Evolutionary conservation across 1,140 invertebrate genomes (phyloP), one percentile per base, ranked within the genome.

Genomic region (Drosophila leontia): DNA sequence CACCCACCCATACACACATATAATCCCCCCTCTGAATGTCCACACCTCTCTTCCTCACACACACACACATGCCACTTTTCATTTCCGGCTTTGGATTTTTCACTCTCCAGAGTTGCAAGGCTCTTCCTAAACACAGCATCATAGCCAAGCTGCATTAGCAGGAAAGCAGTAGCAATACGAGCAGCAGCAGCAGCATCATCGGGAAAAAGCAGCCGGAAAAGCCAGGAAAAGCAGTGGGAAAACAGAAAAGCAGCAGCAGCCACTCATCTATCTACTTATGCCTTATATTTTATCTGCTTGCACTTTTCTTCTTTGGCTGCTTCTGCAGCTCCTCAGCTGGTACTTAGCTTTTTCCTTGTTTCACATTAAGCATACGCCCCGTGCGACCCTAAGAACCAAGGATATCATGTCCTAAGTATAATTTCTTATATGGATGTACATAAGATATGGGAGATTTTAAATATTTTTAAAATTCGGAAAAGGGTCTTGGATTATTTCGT

Each of bases 261-360:
- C 77, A 84, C 81, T 84, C 81, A 84, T 84, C 76, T 77, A 84
- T 84, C 81, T 84, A 84, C 81, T 84, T 84, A 84, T 80, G 81
- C 67, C 78, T 84, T 84, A 84, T 84, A 79, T 83, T 75, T 83
- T 75, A 82, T 83, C 75, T 79, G 57, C 75, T 62, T 45, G 64
- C 80, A 75, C 58, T 72, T 70, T 51, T 67, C 61, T 62, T 23
- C 35, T 45, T 56, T 37, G 67, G 39, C 32, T 61, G 69, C 42
- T 60, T 32, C 62, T 55, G 34, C 57, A 34, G 39, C 60, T 48
- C 19, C 51, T 63, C 41, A 64, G 37, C 56, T 61, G 26, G 29
- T 70, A 41, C 48, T 57, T 29, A 23, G 34, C n/a, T 50, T 53
- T 56, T 71, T 55, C 41, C 19, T 34, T 32, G 35, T 53, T 63